Base-by-base conservation (phyloP, 2,888 invertebrate species). In the Listrodromus nycthemerus region DNA sequence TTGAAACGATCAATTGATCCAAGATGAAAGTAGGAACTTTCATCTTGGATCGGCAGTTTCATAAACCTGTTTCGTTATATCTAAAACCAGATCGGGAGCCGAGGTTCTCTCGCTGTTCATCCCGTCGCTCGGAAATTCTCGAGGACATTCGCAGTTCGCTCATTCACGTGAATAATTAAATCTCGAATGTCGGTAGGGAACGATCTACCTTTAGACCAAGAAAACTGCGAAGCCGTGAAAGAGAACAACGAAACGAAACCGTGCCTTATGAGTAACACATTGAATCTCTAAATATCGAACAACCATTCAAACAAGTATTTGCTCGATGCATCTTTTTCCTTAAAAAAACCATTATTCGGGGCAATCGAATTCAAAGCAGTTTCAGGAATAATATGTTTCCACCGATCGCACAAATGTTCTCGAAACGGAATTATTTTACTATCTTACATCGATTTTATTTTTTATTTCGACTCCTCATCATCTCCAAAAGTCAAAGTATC, bases 381-480 rank as follows among this genome's bases (percentile, higher is more conserved):
- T 55, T 55, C 8, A 21, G 0, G 3, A 55, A 55, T 3, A 24
- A 21, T 24, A 10, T 10, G 10, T 24, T 21, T 19, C 21, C 52
- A 55, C 7, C 24, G 21, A 55, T 10, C 8, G 13, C 41, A 6
- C 6, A 24, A 45, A 1, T 13, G 45, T 5, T 41, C 37, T 6
- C 16, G 13, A 41, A 13, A 19, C 24, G 45, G 13, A 2, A 45
- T 55, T 21, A 10, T 37, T 65, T 37, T 19, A 16, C 21, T 3
- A n/a, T 33, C 2, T 1, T 5, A 1, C 13, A 5, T 19, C 52
- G 33, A 52, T 50, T 58, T 33, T 52, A n/a, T 10, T 8, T 37
- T 52, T 27, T 48, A 52, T 55, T 66, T 76, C 37, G 52, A 27
- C 66, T 55, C 50, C 66, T 76, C 24, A 33, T 16, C 37, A n/a